Evolutionary conservation across 1,140 invertebrate genomes (phyloP).

Genomic region (Bombus picipes): DNA sequence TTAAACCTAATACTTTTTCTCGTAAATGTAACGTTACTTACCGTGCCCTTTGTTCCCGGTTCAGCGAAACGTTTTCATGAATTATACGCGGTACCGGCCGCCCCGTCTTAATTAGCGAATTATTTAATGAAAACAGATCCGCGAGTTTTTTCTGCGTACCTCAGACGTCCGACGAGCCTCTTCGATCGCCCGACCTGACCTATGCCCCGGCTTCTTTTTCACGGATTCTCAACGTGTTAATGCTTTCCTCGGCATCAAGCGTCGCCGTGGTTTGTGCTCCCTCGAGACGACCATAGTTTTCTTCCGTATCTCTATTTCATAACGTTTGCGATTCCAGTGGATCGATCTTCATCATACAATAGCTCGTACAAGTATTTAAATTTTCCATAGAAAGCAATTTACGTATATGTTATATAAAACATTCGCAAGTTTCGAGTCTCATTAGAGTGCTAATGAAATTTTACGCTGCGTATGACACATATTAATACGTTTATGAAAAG

Average conservation of each 20-base stretch:
- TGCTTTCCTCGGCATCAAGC: neutral
- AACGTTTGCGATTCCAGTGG: no score
- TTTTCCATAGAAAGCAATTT: no score
- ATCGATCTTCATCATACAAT: neutral
- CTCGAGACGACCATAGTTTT: neutral
- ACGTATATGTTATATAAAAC: no score
- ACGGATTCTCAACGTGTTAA: neutral
- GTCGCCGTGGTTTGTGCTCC: neutral
- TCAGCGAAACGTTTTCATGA: constrained; percentile 34
- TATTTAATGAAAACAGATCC: constrained; percentile 54
- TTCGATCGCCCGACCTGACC: constrained; percentile 2
- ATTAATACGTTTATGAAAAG: neutral
- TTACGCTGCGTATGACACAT: neutral
- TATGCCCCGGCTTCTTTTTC: neutral
- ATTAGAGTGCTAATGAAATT: neutral
- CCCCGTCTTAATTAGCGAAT: constrained; percentile 48
- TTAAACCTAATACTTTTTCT: constrained; percentile 57
- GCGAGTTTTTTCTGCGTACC: constrained; percentile 8
- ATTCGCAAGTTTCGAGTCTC: neutral
- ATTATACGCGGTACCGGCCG: constrained; percentile 38
- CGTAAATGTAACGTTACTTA: constrained; percentile 58
- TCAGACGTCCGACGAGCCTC: constrained; percentile 13
- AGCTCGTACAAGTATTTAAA: no score
- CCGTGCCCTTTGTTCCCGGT: constrained; percentile 33
- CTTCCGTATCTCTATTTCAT: neutral